phyloP scores from a whole-genome alignment of 2,113 vertebrate genomes.

The Rhynchomys soricoides region DNA sequence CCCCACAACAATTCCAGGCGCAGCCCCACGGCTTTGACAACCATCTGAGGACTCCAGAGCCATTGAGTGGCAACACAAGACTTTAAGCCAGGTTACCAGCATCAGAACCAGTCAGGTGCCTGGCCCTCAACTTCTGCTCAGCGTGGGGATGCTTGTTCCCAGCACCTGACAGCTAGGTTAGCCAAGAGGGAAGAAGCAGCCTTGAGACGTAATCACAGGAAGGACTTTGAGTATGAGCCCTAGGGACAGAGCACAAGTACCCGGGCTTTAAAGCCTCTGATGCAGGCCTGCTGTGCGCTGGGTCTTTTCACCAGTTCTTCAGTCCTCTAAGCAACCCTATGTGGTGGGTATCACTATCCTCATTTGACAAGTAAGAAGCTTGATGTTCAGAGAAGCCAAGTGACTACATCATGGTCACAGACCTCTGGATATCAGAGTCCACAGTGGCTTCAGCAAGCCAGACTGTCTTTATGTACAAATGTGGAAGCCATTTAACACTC shows the following conservation, averaged over 20 bases:
- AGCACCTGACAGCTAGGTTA: background rate
- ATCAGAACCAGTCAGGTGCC: background rate
- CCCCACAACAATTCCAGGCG: background rate
- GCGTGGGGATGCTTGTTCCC: background rate
- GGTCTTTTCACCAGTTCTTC: too few species aligned
- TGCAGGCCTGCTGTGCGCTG: background rate
- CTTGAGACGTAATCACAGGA: background rate
- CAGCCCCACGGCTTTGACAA: background rate
- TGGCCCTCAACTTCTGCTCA: background rate
- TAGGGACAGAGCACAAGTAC: background rate
- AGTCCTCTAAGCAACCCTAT: background rate
- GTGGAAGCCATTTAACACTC: background rate
- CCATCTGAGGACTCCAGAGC: conserved; percentile 46
- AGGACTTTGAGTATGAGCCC: background rate
- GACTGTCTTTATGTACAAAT: background rate
- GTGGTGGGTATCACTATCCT: background rate
- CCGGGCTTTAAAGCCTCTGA: background rate
- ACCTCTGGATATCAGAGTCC: background rate
- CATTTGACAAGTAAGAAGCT: background rate
- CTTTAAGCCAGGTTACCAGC: background rate
- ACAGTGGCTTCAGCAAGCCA: background rate
- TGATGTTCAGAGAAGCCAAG: conserved; percentile 13
- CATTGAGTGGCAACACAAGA: background rate
- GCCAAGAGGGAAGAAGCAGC: background rate
- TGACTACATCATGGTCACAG: background rate